Percentiles rank a stretch among this genome's conserved stretches.
These are phyloP conservation scores for Glareola pratincola DNA, from an alignment of 2,113 vertebrate species.

Conservation along the genomic window DNA sequence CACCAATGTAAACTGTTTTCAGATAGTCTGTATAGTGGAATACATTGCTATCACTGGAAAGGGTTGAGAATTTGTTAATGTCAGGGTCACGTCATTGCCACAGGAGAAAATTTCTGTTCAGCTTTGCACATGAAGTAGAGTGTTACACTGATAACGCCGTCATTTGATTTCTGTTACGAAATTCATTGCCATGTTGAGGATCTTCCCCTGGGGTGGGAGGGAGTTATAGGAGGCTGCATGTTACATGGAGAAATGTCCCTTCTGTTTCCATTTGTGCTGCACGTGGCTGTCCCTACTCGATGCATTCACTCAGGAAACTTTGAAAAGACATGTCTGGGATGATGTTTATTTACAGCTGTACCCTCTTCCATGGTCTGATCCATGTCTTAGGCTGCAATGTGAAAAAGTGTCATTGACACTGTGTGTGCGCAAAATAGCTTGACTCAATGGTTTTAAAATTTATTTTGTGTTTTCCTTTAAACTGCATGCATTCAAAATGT, in stretches of 20 bases:
- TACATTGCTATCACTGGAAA: background rate
- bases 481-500: background rate
- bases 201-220: background rate
- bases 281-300: background rate
- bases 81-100: background rate
- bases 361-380: background rate
- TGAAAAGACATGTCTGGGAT: background rate
- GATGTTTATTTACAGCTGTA: background rate
- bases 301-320: background rate
- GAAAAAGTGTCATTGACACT: background rate
- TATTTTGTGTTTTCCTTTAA: background rate
- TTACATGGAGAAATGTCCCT: background rate
- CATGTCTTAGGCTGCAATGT: background rate
- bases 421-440: background rate
- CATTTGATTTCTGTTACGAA: background rate
- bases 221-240: background rate
- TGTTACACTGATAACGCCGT: background rate
- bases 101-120: background rate
- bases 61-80: background rate
- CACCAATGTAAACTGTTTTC: background rate
- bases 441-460: background rate
- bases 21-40: background rate
- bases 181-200: background rate
- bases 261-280: background rate
- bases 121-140: background rate